A percentile compares a stretch with the other conserved stretches of the same genome.
phyloP scores from a whole-genome alignment of 2,888 invertebrate species.

The Ophraella communa region DNA sequence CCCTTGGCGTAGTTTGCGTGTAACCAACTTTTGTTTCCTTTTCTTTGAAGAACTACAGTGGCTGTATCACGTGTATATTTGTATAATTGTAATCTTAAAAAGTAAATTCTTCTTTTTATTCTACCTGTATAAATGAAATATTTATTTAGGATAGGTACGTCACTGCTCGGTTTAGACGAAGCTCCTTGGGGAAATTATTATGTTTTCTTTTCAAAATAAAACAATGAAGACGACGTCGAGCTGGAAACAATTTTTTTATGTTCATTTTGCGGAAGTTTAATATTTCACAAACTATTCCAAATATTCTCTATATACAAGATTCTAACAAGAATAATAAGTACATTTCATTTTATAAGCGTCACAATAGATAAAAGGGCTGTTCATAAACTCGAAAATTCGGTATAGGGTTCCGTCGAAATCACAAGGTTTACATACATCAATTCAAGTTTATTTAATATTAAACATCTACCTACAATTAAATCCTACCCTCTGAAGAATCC shows the following conservation, averaged over 20 bases:
- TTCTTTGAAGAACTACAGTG: no score
- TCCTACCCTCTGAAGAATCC: background rate
- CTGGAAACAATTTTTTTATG: conserved; percentile 24
- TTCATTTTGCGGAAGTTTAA: background rate
- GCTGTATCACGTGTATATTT: no score
- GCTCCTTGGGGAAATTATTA: conserved; percentile 31
- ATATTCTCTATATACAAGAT: background rate
- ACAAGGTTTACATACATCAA: no score
- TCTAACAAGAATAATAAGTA: background rate
- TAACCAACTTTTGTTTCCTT: no score
- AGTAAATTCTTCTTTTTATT: no score
- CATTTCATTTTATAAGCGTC: background rate
- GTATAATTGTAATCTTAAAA: no score
- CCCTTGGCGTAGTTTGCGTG: no score
- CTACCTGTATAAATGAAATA: background rate
- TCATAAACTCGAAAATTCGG: no score
- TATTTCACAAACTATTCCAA: background rate
- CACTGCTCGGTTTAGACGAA: conserved; percentile 5
- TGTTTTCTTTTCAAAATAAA: conserved; percentile 27
- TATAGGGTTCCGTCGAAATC: no score
- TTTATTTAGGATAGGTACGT: background rate
- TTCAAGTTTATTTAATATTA: background rate
- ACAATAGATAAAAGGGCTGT: background rate
- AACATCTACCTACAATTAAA: background rate
- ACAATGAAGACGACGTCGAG: conserved; percentile 25